phyloP scores from a whole-genome alignment of 2,888 invertebrate genomes.

The Julus scandinavius region DNA sequence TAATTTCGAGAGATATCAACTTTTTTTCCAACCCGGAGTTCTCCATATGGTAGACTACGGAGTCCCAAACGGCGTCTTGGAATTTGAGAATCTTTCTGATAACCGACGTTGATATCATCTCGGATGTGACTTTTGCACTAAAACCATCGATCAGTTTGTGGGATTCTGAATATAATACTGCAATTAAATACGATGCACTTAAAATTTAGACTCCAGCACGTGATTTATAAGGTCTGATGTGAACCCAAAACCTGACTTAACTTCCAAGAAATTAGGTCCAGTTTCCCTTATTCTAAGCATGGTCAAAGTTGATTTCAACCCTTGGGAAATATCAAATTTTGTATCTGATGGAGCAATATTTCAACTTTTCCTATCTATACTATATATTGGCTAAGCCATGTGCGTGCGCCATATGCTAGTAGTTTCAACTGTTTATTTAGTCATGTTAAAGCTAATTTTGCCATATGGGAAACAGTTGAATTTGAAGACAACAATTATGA shows the following conservation, averaged over 20 bases:
- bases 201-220: neutral
- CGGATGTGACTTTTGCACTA: neutral
- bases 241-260: neutral
- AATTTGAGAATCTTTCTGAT: conserved; percentile 17
- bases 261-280: neutral
- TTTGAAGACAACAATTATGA: neutral
- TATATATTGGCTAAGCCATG: neutral
- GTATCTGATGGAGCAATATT: neutral
- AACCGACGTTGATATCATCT: neutral
- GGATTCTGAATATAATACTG: neutral
- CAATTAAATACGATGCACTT: conserved; percentile 9
- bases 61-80: neutral
- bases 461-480: neutral
- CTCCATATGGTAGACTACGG: conserved; percentile 42
- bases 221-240: neutral
- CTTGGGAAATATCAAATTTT: neutral
- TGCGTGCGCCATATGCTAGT: conserved; percentile 10
- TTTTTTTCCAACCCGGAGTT: neutral
- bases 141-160: neutral
- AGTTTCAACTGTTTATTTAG: neutral
- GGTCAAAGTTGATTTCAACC: neutral
- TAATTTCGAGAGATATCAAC: neutral
- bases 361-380: neutral
- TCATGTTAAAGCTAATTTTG: no score
- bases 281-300: neutral